These are phyloP conservation scores for Vannuccia rotundouncinata DNA, from an alignment of 2,888 invertebrate genomes.

Conservation along the genomic window DNA sequence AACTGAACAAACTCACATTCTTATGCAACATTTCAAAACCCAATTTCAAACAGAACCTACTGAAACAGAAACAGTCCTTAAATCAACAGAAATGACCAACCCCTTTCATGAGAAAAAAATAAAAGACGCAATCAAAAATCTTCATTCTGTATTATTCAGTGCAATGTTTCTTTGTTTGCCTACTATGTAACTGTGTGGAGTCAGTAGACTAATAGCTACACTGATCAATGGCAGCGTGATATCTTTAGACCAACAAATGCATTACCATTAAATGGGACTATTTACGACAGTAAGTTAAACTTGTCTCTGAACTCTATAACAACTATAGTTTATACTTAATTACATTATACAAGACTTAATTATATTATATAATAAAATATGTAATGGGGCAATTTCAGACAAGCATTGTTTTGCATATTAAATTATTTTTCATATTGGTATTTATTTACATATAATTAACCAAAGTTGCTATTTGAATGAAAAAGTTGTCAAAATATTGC, in stretches of 20 bases:
- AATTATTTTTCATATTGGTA: background rate
- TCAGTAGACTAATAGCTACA: too few species aligned
- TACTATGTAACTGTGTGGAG: too few species aligned
- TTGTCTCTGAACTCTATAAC: background rate
- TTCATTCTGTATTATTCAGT: too few species aligned
- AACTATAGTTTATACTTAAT: background rate
- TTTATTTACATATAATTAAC: background rate
- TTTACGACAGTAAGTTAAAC: background rate
- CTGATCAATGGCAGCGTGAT: too few species aligned
- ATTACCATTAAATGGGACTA: too few species aligned
- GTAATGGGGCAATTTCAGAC: background rate
- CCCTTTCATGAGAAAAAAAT: background rate
- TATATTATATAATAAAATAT: background rate
- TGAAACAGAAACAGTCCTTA: background rate
- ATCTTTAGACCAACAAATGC: too few species aligned
- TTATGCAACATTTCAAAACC: constrained; percentile 9
- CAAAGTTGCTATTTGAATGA: background rate
- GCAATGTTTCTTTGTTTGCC: too few species aligned
- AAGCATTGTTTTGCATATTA: background rate
- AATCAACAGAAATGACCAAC: constrained; percentile 20
- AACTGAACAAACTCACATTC: constrained; percentile 3
- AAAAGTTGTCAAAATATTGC: background rate
- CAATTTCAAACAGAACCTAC: constrained; percentile 11
- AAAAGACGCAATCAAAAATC: background rate
- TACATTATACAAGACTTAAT: too few species aligned